Conservation (phyloP, 2,113 vertebrate species). For the Pavo muticus region DNA sequence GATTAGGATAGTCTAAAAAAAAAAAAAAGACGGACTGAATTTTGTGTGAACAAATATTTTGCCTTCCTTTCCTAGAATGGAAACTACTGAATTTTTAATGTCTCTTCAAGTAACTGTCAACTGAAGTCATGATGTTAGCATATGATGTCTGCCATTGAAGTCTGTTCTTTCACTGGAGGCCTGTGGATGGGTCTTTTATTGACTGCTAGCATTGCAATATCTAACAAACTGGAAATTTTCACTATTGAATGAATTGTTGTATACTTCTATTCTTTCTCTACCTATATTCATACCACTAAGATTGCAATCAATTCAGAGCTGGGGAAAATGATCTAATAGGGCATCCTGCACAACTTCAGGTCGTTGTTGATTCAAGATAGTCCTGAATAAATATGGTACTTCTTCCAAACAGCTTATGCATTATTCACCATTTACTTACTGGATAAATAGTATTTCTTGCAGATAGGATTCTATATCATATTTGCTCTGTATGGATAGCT, state of each 20-base stretch:
- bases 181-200: not conserved
- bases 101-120: not conserved
- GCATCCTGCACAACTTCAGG: not conserved
- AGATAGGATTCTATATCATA: rapidly evolving
- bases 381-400: not conserved
- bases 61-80: not conserved
- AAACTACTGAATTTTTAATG: not conserved
- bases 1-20: not conserved
- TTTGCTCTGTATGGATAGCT: not conserved
- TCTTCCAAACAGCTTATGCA: not conserved
- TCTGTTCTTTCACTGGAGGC: not conserved
- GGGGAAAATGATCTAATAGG: not conserved
- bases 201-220: not conserved
- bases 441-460: not conserved
- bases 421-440: not conserved
- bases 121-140: not conserved
- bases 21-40: not conserved
- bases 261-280: not conserved
- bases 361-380: not conserved
- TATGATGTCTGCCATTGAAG: not conserved
- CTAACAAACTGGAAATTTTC: rapidly evolving
- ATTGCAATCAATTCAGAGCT: not conserved
- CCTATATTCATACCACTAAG: not conserved
- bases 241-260: not conserved
- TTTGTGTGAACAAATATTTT: not conserved